Conservation (phyloP, 1,140 invertebrate genomes). For the Kradibia gibbosae region DNA sequence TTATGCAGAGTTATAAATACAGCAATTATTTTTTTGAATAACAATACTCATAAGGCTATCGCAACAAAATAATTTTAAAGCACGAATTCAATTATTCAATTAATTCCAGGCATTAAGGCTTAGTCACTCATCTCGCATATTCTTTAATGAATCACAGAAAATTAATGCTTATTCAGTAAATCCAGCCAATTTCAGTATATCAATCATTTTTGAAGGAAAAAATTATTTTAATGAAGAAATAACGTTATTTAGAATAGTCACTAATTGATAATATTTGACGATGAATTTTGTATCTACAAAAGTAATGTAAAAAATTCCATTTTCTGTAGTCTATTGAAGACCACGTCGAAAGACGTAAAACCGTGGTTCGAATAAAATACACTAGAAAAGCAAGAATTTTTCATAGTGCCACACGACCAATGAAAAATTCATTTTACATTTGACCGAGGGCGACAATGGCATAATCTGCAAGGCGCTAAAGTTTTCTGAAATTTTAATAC, state of each 20-base stretch:
- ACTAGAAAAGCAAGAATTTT: no score
- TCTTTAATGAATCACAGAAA: no score
- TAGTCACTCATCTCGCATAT: no score
- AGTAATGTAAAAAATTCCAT: background rate
- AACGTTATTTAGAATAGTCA: background rate
- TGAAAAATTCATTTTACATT: slow-evolving; percentile 51
- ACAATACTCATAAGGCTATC: no score
- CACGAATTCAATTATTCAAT: background rate
- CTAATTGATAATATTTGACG: background rate
- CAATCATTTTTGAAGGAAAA: background rate
- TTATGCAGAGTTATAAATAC: no score
- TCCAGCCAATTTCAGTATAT: background rate
- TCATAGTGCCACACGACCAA: background rate
- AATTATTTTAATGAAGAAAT: background rate
- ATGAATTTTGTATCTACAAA: background rate
- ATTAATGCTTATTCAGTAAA: background rate
- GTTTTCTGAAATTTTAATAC: slow-evolving; percentile 68
- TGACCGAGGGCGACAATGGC: slow-evolving; percentile 42
- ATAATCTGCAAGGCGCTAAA: background rate
- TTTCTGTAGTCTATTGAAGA: no score
- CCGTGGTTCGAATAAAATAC: slow-evolving; percentile 30
- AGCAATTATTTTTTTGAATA: no score
- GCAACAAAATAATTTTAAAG: background rate
- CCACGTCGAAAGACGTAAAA: slow-evolving; percentile 1
- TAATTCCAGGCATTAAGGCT: background rate